Base-by-base conservation (phyloP, 2,888 invertebrate species). In the Drosophila suboccidentalis region DNA sequence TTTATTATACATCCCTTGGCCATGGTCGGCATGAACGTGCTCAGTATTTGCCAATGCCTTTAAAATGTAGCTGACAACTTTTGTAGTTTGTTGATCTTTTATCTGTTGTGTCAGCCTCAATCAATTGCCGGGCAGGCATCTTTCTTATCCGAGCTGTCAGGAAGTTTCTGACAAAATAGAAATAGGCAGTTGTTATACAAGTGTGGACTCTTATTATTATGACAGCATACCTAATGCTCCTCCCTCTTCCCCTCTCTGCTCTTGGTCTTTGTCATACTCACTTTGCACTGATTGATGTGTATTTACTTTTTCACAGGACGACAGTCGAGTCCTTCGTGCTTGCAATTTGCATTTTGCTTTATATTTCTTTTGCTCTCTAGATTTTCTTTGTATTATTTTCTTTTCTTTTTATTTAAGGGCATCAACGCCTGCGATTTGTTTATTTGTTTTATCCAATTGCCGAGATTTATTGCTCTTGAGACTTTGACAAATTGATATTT, bases 221-320 rank as follows among this genome's bases (percentile, higher is more conserved):
- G 66, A 77, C 76, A 69, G 66, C 44, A 49, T 43, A 9, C 26
- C 29, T 10, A 34, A 59, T 17, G 29, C 39, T 15, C 15, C 8
- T 13, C 15, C 8, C 41, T 13, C 26, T 19, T 19, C 19, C 10
- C 17, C 26, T 6, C 1, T 4, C 39, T 19, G 1, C 38, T 6
- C 43, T 15, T 17, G 13, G 47, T 22, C 38, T 46, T 38, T 76
- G 63, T 53, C 64, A 59, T 10, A 59, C 51, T 55, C 43, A 55
- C 38, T 76, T 68, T 58, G 46, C 44, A 47, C 73, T 86, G 89
- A 85, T 88, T 88, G 89, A 85, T 88, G 64, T 62, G 46, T 50
- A 43, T 55, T 66, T 62, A 41, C 55, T 51, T 67, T 51, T 51
- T 51, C 34, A 19, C 13, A 34, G 39, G 43, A 47, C 32, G 29